A percentile compares a stretch with the other conserved stretches of the same genome.
Evolutionary conservation across 2,888 invertebrate species (phyloP).

Genomic region (Seira musarum): DNA sequence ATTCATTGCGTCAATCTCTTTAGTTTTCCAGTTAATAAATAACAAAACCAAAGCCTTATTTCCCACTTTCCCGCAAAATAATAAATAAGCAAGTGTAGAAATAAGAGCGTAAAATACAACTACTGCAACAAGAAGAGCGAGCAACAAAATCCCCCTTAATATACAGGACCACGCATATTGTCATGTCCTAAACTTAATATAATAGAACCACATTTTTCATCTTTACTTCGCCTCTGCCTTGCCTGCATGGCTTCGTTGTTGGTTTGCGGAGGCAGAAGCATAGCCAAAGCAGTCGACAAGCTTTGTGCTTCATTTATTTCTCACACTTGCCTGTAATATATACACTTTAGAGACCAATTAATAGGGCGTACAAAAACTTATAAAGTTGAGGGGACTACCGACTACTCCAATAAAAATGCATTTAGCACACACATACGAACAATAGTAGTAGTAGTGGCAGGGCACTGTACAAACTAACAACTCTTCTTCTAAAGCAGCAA

Average conservation of each 20-base stretch:
- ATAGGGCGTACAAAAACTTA: neutral
- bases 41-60: conserved; percentile 14
- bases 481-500: conserved; percentile 2
- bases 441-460: no score
- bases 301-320: neutral
- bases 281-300: neutral
- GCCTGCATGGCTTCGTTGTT: no score
- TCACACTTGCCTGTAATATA: neutral
- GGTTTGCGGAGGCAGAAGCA: no score
- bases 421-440: conserved; percentile 22
- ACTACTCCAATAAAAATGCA: conserved; percentile 34
- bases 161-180: neutral
- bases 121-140: no score
- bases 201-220: neutral
- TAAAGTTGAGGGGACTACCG: neutral
- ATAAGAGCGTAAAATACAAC: neutral
- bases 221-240: neutral
- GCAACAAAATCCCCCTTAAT: neutral
- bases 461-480: no score
- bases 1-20: conserved; percentile 13
- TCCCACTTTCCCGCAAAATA: neutral
- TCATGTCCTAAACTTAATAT: neutral
- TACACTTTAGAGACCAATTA: neutral
- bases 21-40: conserved; percentile 44
- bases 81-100: neutral